phyloP scores from a whole-genome alignment of 2,888 invertebrate genomes.

The Heliothis peltigera region DNA sequence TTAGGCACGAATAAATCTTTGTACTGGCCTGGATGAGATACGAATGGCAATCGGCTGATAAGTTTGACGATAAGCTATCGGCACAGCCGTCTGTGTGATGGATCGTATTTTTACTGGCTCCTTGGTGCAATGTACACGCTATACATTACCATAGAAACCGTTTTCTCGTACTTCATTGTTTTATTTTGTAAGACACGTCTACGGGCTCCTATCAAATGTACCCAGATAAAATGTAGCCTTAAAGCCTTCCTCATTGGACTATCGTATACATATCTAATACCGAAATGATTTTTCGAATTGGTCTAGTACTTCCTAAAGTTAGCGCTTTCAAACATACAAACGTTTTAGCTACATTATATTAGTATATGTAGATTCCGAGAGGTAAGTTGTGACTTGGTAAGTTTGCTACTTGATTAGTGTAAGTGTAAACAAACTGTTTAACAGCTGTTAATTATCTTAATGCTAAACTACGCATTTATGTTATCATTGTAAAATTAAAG shows the following conservation, averaged over 20 bases:
- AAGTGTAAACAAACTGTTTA: background rate
- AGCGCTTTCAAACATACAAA: no score
- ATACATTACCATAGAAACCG: background rate
- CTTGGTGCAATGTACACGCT: slow-evolving; percentile 25
- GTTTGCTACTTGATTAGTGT: background rate
- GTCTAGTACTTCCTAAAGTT: no score
- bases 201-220: no score
- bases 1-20: slow-evolving; percentile 68
- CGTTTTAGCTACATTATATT: no score
- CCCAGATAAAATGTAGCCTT: no score
- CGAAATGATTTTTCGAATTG: no score
- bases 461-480: background rate
- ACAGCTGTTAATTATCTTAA: background rate
- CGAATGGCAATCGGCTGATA: slow-evolving; percentile 48
- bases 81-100: slow-evolving; percentile 34
- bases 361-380: background rate
- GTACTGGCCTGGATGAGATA: slow-evolving; percentile 39
- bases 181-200: no score
- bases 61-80: slow-evolving; percentile 41
- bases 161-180: background rate
- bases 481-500: no score
- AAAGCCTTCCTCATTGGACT: no score
- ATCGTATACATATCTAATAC: no score
- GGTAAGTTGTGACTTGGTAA: background rate
- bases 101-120: slow-evolving; percentile 40